These are phyloP conservation scores for Nycticorax nycticorax DNA, from an alignment of 2,113 vertebrate species.

Conservation along the genomic window DNA sequence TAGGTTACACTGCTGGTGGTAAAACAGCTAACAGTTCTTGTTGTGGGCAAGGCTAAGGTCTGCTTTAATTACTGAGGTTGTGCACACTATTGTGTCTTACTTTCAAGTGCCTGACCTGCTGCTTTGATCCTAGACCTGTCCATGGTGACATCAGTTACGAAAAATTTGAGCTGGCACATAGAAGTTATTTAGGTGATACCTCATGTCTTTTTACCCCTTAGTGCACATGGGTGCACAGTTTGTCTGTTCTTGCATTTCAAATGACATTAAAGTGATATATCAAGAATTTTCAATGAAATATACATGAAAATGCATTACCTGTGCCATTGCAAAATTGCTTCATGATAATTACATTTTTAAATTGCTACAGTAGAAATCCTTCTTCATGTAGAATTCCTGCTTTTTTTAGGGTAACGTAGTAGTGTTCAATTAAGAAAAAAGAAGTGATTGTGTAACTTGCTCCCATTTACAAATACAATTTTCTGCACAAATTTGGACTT, in stretches of 20 bases:
- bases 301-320: neutral
- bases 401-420: neutral
- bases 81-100: neutral
- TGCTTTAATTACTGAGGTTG: neutral
- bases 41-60: neutral
- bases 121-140: neutral
- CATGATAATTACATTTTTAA: neutral
- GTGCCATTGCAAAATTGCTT: neutral
- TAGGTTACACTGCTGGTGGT: neutral
- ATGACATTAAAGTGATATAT: neutral
- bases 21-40: neutral
- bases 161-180: neutral
- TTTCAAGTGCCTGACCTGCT: slow-evolving; percentile 39
- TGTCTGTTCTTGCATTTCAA: neutral
- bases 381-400: neutral
- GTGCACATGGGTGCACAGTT: neutral
- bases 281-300: neutral
- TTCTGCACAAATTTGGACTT: neutral
- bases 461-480: neutral
- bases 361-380: neutral
- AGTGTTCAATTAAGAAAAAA: neutral
- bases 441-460: neutral
- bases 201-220: neutral
- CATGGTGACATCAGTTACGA: neutral
- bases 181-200: neutral